phyloP scores from a whole-genome alignment of 1,140 invertebrate species.

The Cecropterus lyciades region DNA sequence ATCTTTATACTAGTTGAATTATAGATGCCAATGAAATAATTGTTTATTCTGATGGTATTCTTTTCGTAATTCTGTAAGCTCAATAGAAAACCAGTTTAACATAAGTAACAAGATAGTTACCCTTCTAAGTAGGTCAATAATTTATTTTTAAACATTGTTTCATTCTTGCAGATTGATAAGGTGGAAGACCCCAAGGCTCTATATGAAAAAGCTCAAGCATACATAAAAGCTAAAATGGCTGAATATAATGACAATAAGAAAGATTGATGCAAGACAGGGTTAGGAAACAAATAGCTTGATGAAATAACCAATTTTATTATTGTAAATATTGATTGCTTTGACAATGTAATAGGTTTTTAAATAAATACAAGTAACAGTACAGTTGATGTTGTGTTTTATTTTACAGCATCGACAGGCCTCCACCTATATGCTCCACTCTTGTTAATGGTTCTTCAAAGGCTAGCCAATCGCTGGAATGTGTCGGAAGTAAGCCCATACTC shows the following conservation, averaged over 20 bases:
- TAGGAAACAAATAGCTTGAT: constrained; percentile 42
- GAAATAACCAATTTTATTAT: constrained; percentile 53
- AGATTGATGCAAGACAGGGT: constrained; percentile 33
- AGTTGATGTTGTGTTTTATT: constrained; percentile 45
- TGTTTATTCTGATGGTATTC: too few relatives aligned
- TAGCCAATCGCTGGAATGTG: constrained; percentile 99
- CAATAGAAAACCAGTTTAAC: too few relatives aligned
- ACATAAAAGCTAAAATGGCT: constrained; percentile 86
- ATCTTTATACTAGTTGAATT: too few relatives aligned
- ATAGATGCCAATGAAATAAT: too few relatives aligned
- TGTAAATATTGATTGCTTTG: constrained; percentile 67
- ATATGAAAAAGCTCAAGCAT: constrained; percentile 87
- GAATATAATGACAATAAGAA: constrained; percentile 80
- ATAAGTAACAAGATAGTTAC: too few relatives aligned
- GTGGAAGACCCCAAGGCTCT: constrained; percentile 91
- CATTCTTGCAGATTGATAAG: constrained; percentile 88
- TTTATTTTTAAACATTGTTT: too few relatives aligned
- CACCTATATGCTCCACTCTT: constrained; percentile 94
- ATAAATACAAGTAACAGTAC: constrained; percentile 61
- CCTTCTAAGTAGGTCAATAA: too few relatives aligned
- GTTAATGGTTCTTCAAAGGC: constrained; percentile 97
- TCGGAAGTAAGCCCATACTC: constrained; percentile 98
- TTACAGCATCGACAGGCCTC: constrained; percentile 89
- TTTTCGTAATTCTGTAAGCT: too few relatives aligned
- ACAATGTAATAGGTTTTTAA: constrained; percentile 51